Evolutionary conservation across 2,797 vertebrate genomes (phyloP).

Genomic region (Sitta carolinensis): DNA sequence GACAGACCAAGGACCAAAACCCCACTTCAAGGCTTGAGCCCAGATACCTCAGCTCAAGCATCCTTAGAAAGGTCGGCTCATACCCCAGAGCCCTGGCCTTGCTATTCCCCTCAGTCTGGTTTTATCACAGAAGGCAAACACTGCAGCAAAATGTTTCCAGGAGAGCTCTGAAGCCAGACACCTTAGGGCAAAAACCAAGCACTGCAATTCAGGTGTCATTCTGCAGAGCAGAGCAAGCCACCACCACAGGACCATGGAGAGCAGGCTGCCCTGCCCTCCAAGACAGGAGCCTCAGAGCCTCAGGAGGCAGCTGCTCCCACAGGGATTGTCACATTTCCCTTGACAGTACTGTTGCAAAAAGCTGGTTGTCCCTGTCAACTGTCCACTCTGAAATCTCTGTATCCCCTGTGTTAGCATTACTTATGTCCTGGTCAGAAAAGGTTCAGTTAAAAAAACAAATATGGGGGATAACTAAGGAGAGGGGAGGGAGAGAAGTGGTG

Average conservation of each 20-base stretch:
- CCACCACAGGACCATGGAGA: fast-evolving
- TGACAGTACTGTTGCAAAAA: neutral
- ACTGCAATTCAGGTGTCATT: neutral
- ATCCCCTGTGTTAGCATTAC: constrained; percentile 22
- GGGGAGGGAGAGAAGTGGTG: neutral
- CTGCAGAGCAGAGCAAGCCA: neutral
- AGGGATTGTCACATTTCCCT: neutral
- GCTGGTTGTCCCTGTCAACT: neutral
- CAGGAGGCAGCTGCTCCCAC: neutral
- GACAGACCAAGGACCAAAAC: neutral
- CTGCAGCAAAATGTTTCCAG: neutral
- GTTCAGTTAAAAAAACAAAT: constrained; percentile 21
- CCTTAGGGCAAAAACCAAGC: neutral
- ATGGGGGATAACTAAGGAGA: neutral
- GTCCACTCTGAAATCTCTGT: neutral
- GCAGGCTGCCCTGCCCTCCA: neutral
- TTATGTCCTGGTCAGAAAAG: constrained; percentile 23
- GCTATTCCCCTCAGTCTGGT: neutral
- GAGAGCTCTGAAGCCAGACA: neutral
- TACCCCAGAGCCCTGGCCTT: neutral
- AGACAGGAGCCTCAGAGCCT: neutral
- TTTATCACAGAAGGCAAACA: neutral
- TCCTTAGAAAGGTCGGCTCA: fast-evolving
- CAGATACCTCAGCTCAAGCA: neutral
- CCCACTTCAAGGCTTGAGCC: neutral